These are phyloP conservation scores for Diabrotica balteata DNA, from an alignment of 2,888 invertebrate species.

Conservation along the genomic window DNA sequence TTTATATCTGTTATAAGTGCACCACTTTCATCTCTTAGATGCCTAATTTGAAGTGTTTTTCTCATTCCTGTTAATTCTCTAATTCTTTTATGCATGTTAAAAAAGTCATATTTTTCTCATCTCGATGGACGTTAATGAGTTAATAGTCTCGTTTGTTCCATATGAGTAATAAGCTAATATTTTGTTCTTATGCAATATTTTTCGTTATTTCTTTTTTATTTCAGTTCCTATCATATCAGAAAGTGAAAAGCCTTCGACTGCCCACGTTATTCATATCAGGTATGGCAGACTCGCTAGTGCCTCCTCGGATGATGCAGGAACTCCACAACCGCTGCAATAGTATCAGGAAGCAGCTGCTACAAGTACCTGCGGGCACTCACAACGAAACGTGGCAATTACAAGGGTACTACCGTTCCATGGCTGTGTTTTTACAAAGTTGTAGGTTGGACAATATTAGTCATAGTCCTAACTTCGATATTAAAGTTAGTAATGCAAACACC, in stretches of 20 bases:
- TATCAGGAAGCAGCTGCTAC: constrained; percentile 76
- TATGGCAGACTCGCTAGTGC: constrained; percentile 84
- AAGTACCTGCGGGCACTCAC: constrained; percentile 85
- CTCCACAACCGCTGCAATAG: constrained; percentile 80
- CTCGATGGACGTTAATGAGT: too few relatives aligned
- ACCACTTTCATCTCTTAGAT: too few relatives aligned
- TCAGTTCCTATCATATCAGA: constrained; percentile 77
- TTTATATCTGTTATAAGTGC: too few relatives aligned
- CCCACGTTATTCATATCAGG: constrained; percentile 91
- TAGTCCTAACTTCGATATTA: constrained; percentile 40
- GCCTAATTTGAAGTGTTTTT: too few relatives aligned
- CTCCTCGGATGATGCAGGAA: constrained; percentile 88
- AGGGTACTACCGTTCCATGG: constrained; percentile 73
- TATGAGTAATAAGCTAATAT: background rate
- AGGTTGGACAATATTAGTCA: constrained; percentile 41
- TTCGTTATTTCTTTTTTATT: constrained; percentile 22
- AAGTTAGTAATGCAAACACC: constrained; percentile 40
- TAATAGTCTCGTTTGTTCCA: too few relatives aligned
- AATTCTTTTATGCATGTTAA: too few relatives aligned
- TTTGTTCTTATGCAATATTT: background rate
- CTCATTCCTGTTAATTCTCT: too few relatives aligned
- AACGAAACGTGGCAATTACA: constrained; percentile 94
- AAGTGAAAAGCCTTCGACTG: constrained; percentile 75
- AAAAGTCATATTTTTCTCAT: too few relatives aligned
- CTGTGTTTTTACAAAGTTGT: constrained; percentile 63